Evolutionary conservation across 1,140 invertebrate species (phyloP).

Genomic region (Drosophila elegans): DNA sequence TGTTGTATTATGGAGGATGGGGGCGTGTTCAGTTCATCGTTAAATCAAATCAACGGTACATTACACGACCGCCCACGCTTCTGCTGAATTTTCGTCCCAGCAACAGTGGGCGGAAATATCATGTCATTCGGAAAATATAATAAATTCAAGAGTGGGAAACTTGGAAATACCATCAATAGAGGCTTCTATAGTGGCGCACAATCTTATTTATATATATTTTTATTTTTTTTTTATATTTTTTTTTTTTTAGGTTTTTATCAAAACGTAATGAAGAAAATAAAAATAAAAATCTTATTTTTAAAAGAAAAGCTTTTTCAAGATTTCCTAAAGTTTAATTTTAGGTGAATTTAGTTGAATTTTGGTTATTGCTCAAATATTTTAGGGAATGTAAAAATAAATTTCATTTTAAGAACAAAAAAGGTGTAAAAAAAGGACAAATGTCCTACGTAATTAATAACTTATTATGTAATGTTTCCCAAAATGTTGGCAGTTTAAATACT

Average conservation of each 20-base stretch:
- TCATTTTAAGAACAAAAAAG: no score
- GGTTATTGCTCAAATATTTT: no score
- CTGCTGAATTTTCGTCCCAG: slow-evolving; percentile 5
- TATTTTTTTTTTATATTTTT: no score
- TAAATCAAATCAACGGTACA: slow-evolving; percentile 74
- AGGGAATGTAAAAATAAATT: no score
- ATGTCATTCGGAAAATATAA: background rate
- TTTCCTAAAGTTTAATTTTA: no score
- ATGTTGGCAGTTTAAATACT: no score
- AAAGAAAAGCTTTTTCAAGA: no score
- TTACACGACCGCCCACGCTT: slow-evolving; percentile 36
- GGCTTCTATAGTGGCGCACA: background rate
- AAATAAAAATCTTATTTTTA: background rate
- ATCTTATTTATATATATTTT: no score
- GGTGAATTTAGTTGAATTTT: no score
- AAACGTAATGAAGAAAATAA: no score
- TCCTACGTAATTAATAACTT: slow-evolving; percentile 22
- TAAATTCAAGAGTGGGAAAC: background rate
- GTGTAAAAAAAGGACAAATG: slow-evolving; percentile 13
- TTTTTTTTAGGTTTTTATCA: no score
- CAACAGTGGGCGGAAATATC: slow-evolving; percentile 18
- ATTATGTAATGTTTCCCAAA: no score
- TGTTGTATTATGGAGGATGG: background rate
- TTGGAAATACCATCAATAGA: background rate
- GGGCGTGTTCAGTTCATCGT: slow-evolving; percentile 44